Conservation (phyloP, 2,113 vertebrate species). For the Chrysemys picta region DNA sequence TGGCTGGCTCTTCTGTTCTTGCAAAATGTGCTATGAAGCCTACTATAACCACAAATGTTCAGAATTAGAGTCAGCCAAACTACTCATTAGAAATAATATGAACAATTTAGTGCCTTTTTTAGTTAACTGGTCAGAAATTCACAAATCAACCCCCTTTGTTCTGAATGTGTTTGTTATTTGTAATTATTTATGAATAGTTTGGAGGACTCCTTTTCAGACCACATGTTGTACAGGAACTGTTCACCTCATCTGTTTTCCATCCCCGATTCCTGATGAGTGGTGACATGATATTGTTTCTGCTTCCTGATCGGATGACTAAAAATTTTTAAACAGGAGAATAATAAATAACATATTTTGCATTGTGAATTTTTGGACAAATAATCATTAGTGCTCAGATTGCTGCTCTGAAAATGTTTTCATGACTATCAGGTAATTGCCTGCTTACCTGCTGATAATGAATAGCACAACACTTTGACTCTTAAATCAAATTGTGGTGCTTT, state of each 20-base stretch:
- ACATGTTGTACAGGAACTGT: neutral
- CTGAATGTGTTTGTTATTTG: neutral
- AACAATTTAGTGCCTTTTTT: conserved; percentile 36
- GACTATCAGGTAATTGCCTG: neutral
- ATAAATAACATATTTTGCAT: neutral
- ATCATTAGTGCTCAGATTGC: neutral
- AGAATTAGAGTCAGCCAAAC: conserved; percentile 3
- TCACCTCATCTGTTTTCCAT: conserved; percentile 35
- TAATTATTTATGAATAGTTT: conserved; percentile 25
- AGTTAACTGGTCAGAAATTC: neutral
- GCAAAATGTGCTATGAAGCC: neutral
- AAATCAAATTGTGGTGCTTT: neutral
- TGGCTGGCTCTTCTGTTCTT: neutral
- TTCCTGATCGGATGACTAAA: neutral
- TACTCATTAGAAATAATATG: conserved; percentile 29
- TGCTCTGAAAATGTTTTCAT: neutral
- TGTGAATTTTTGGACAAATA: neutral
- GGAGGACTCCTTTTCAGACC: neutral
- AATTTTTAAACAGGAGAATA: neutral
- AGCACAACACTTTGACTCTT: neutral
- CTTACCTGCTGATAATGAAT: neutral
- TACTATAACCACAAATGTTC: neutral
- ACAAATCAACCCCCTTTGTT: neutral
- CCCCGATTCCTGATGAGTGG: neutral
- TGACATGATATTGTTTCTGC: neutral